These are phyloP conservation scores for Rhynchomys soricoides DNA, from an alignment of 2,113 vertebrate genomes.

Conservation along the genomic window DNA sequence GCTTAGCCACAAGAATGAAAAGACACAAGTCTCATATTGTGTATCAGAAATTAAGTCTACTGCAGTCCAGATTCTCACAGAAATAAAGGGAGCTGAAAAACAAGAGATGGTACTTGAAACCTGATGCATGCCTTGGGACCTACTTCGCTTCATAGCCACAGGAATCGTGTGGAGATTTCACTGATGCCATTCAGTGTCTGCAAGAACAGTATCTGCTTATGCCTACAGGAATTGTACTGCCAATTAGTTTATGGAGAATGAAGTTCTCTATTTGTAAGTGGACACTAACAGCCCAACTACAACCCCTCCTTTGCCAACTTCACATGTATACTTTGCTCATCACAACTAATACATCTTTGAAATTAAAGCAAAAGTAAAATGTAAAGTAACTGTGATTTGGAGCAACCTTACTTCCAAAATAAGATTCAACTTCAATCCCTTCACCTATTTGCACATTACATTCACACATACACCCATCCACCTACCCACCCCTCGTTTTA, in stretches of 20 bases:
- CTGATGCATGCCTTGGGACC: accelerated
- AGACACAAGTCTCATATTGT: accelerated
- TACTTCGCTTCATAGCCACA: background rate
- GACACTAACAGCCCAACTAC: background rate
- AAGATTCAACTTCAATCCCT: background rate
- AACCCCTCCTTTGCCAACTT: background rate
- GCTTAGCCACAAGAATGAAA: background rate
- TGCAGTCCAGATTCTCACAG: background rate
- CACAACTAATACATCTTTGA: background rate
- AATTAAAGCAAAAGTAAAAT: background rate
- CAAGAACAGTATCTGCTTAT: background rate
- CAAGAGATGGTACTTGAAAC: background rate
- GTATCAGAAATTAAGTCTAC: background rate
- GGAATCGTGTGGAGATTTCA: background rate
- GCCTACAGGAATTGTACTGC: background rate
- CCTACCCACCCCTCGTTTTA: background rate
- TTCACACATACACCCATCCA: background rate
- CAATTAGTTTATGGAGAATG: background rate
- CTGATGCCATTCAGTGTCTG: background rate
- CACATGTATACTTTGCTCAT: background rate
- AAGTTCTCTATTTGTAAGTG: background rate
- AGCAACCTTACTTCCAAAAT: background rate
- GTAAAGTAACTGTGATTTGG: background rate
- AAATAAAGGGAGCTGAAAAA: background rate
- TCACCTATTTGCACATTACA: background rate